These are phyloP conservation scores for Phylloscopus trochiloides DNA, from an alignment of 2,113 vertebrate genomes.

Conservation along the genomic window DNA sequence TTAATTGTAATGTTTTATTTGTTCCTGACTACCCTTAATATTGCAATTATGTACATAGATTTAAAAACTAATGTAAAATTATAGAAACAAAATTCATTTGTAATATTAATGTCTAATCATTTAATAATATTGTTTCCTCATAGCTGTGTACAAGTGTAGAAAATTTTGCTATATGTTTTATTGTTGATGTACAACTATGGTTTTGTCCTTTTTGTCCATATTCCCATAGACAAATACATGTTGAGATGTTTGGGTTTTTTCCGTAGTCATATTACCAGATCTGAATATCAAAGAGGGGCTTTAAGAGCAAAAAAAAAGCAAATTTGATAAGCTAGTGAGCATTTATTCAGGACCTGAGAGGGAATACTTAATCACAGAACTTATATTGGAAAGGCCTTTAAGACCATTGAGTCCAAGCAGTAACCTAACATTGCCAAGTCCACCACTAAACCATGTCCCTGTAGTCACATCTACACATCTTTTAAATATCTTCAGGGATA, in stretches of 20 bases:
- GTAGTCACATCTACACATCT: too few relatives aligned
- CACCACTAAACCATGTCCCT: background rate
- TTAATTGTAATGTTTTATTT: background rate
- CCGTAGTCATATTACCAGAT: background rate
- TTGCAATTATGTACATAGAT: background rate
- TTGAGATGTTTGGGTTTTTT: accelerated
- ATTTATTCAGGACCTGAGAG: background rate
- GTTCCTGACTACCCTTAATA: background rate
- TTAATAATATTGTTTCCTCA: background rate
- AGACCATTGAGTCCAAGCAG: background rate
- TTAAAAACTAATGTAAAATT: background rate
- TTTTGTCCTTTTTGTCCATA: background rate
- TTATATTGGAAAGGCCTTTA: background rate
- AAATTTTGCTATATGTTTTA: background rate
- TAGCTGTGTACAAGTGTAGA: background rate
- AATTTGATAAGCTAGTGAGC: background rate
- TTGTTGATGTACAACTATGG: background rate
- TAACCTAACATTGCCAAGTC: background rate
- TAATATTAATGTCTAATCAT: background rate
- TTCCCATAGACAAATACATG: background rate
- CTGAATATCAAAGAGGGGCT: background rate
- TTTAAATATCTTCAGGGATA: background rate
- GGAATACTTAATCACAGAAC: background rate
- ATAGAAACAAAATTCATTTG: background rate
- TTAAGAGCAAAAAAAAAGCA: background rate